These are phyloP conservation scores for Chrysogorgia sp. DNA, from an alignment of 92 coral and sea anemone genomes.

Conservation along the genomic window DNA sequence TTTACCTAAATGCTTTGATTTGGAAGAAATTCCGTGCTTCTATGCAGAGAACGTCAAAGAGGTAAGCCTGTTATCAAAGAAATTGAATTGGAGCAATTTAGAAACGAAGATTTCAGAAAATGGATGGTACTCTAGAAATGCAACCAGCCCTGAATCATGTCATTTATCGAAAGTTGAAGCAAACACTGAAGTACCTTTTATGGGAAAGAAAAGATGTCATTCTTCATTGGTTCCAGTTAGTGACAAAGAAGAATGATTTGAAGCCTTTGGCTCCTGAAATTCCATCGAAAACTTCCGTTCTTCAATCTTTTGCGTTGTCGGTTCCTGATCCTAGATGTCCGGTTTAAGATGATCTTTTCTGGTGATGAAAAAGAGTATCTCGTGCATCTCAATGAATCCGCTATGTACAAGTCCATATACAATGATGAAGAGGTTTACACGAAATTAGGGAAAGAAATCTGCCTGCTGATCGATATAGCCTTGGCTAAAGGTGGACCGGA, in stretches of 20 bases:
- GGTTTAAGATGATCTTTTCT: not conserved
- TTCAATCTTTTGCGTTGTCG: slow-evolving; percentile 9
- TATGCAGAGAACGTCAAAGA: not conserved
- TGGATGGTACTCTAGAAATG: slow-evolving; percentile 5
- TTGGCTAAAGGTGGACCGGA: too few relatives aligned
- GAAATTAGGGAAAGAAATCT: not conserved
- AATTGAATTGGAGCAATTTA: slow-evolving; percentile 3
- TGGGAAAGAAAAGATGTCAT: slow-evolving; percentile 6
- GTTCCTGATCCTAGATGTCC: slow-evolving; percentile 1
- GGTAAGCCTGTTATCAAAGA: slow-evolving; percentile 14
- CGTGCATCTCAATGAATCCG: not conserved
- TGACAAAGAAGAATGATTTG: not conserved
- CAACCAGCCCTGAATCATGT: slow-evolving; percentile 3
- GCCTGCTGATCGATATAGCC: slow-evolving; percentile 10
- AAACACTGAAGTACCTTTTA: not conserved
- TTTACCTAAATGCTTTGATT: too few relatives aligned
- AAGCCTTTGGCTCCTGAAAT: not conserved
- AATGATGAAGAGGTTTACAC: slow-evolving; percentile 14
- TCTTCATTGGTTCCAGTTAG: not conserved
- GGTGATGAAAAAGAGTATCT: not conserved
- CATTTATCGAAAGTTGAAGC: slow-evolving; percentile 5
- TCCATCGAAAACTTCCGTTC: slow-evolving; percentile 6
- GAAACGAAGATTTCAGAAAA: slow-evolving; percentile 9
- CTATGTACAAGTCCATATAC: slow-evolving; percentile 10
- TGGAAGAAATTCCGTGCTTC: too few relatives aligned